Base-by-base conservation (phyloP, 2,888 invertebrate genomes). In the Desoria tigrina region DNA sequence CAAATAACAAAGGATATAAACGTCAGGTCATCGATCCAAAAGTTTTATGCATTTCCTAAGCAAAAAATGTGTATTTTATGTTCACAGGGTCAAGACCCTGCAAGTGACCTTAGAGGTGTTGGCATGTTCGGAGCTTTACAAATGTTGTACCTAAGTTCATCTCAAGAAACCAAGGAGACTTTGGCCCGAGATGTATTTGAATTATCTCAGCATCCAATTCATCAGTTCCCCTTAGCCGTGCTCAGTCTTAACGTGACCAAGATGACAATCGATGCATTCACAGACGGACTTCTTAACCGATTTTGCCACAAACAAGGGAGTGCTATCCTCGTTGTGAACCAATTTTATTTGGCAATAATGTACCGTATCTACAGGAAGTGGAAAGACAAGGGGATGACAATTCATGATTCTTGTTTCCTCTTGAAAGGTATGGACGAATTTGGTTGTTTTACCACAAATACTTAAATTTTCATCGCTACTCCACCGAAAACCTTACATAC, bases 141-240 rank as follows among this genome's bases (percentile, higher is more conserved):
- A 69, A 77, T 83, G 53, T 77, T 84, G 23, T 79, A 80, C 73
- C 77, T 84, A 39, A 78, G 82, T 26, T 79, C 78, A 23, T 78
- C 80, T 58, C 77, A 78, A 57, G 78, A 77, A 32, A 70, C 78
- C 18, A 75, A 77, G 63, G 76, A 76, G 32, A 77, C 79, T 11
- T 71, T 83, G 27, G 80, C 81, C 2, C 77, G 78, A 55, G 81
- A 81, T 71, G 79, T 83, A 21, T 81, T 80, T 70, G 77, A 78
- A 51, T 77, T 83, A 6, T 82, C 83, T n/a, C 77, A 80, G n/a
- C 80, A 82, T 74, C 80, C 81, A 28, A 79, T 78, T 55, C 78
- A 83, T 80, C 81, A 84, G 75, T 84, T 84, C 78, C 84, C 84
- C 1, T 80, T 84, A 63, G 81, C 82, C 75, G 80, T 84, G n/a